Conservation (phyloP, 1,140 invertebrate species). For the Trialeurodes vaporariorum region DNA sequence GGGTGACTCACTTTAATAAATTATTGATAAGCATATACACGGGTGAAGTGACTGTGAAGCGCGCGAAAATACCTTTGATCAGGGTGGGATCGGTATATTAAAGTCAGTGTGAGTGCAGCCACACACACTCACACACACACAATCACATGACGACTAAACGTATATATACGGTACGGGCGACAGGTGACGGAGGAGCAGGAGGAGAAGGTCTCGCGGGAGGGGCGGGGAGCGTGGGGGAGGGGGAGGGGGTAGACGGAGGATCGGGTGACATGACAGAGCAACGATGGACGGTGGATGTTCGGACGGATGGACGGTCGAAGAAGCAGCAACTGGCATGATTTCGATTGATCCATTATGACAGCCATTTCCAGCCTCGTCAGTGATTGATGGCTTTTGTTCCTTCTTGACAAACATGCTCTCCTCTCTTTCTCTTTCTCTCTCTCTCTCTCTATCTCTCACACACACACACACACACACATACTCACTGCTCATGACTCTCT, state of each 20-base stretch:
- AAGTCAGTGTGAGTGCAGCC: too few relatives aligned
- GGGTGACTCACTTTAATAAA: not conserved
- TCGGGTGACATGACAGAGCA: not conserved
- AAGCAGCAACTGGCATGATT: too few relatives aligned
- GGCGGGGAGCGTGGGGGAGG: not conserved
- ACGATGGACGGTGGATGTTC: not conserved
- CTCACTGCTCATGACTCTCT: too few relatives aligned
- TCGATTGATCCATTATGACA: not conserved
- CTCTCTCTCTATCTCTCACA: too few relatives aligned
- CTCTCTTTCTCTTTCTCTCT: too few relatives aligned
- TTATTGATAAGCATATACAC: not conserved
- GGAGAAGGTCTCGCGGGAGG: not conserved
- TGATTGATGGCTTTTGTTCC: not conserved
- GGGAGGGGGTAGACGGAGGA: not conserved
- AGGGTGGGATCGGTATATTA: too few relatives aligned
- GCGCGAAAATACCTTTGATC: not conserved
- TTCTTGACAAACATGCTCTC: not conserved
- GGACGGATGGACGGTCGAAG: too few relatives aligned
- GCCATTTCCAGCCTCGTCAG: not conserved
- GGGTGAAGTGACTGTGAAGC: not conserved
- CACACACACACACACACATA: too few relatives aligned
- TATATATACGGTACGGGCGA: not conserved
- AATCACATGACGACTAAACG: too few relatives aligned
- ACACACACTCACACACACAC: too few relatives aligned
- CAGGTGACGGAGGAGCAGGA: not conserved